Conservation (phyloP, 2,888 invertebrate species). For the Tridacna crocea region DNA sequence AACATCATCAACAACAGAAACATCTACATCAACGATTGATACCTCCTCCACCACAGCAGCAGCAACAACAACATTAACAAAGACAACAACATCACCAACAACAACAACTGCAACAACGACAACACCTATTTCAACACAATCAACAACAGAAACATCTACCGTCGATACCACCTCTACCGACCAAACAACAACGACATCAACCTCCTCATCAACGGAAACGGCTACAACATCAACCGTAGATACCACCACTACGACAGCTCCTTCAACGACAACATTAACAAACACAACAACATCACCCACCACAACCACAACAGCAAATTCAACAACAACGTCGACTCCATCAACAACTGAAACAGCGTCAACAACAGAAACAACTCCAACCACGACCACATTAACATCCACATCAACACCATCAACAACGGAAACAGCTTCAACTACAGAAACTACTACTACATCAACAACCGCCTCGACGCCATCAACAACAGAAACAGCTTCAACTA, state of each 20-base stretch:
- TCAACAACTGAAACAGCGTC: neutral
- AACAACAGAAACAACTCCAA: constrained; percentile 13
- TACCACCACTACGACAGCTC: constrained; percentile 19
- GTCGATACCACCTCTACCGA: constrained; percentile 29
- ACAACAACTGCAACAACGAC: neutral
- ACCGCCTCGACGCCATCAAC: constrained; percentile 7
- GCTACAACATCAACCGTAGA: constrained; percentile 28
- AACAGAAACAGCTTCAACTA: constrained; percentile 14
- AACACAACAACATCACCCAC: constrained; percentile 29
- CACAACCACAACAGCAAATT: neutral
- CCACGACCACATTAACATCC: neutral
- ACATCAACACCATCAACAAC: constrained; percentile 7
- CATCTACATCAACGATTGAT: constrained; percentile 13
- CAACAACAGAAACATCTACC: constrained; percentile 16
- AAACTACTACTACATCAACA: constrained; percentile 19
- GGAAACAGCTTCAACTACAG: neutral
- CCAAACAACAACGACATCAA: constrained; percentile 20
- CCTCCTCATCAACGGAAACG: neutral
- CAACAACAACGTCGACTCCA: neutral
- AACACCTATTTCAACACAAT: constrained; percentile 11
- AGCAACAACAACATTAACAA: neutral
- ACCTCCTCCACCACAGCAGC: constrained; percentile 16
- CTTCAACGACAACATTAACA: constrained; percentile 29
- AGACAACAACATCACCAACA: neutral
- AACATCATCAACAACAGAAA: constrained; percentile 8